A percentile compares a stretch with the other conserved stretches of the same genome.
phyloP scores from a whole-genome alignment of 2,797 vertebrate species.

The Pseudotriccus pelzelni region DNA sequence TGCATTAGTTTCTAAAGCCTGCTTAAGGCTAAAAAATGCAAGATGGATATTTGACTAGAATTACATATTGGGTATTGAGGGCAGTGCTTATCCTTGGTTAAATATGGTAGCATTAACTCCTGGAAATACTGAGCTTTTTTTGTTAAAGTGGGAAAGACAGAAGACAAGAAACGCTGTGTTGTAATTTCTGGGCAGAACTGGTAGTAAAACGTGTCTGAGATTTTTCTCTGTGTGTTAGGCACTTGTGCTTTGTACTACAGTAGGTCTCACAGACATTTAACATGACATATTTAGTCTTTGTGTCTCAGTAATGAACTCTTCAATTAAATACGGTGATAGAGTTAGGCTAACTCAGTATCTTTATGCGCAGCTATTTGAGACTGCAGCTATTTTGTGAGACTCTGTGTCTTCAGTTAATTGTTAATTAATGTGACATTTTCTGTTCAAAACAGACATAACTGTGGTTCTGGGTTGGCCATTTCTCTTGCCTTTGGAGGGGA shows the following conservation, averaged over 20 bases:
- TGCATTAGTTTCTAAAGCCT: conserved; percentile 53
- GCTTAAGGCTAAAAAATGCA: conserved; percentile 46
- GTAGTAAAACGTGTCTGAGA: neutral
- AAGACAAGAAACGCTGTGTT: neutral
- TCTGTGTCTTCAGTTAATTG: neutral
- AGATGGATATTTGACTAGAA: neutral
- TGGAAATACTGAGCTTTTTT: neutral
- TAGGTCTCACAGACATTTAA: neutral
- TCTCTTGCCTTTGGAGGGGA: neutral
- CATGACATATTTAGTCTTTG: neutral
- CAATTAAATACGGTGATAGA: neutral
- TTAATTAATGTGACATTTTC: neutral
- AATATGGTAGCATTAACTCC: neutral
- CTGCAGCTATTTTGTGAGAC: neutral
- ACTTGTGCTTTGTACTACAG: neutral
- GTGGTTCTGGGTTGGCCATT: fast-evolving
- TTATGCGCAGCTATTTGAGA: neutral
- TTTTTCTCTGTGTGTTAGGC: neutral
- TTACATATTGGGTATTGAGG: neutral
- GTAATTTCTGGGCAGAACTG: neutral
- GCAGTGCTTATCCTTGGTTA: neutral
- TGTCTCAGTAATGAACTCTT: neutral
- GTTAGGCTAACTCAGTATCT: neutral
- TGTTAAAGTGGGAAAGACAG: neutral
- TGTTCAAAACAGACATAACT: neutral